A percentile compares a stretch with the other conserved stretches of the same genome.
These are phyloP conservation scores for Pinctada fucata DNA, from an alignment of 2,888 invertebrate genomes.

Conservation along the genomic window DNA sequence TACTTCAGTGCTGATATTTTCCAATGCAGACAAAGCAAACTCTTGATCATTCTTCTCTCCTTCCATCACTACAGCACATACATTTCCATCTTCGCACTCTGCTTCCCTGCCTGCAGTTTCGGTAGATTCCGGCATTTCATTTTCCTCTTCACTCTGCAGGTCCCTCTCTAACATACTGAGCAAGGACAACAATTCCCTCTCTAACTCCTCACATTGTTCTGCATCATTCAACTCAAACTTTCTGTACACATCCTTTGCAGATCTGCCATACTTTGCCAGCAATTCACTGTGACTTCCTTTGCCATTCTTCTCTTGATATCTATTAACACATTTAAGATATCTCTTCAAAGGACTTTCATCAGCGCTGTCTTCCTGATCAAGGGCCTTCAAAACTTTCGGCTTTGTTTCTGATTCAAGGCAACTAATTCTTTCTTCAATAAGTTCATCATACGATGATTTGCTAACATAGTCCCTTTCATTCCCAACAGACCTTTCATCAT, in stretches of 20 bases:
- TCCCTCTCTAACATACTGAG: background rate
- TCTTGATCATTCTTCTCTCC: no score
- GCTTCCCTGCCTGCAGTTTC: no score
- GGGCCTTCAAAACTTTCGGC: background rate
- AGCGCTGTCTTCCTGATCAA: no score
- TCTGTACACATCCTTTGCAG: background rate
- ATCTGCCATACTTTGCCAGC: background rate
- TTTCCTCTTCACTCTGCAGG: background rate
- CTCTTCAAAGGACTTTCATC: background rate
- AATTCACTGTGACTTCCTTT: background rate
- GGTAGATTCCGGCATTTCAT: no score
- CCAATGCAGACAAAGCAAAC: no score
- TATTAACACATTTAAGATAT: background rate
- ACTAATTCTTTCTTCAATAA: background rate
- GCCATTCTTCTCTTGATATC: background rate
- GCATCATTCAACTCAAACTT: background rate
- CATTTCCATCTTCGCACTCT: no score
- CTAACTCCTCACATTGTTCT: background rate
- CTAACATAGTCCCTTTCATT: background rate
- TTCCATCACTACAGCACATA: no score
- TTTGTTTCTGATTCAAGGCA: background rate
- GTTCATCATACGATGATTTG: background rate
- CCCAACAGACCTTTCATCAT: background rate
- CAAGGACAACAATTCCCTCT: background rate
- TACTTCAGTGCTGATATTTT: no score